Evolutionary conservation across 53 echinoderm and acorn worm genomes (phyloP), one percentile per base, ranked within the genome.

Genomic region (Apostichopus leukothele): DNA sequence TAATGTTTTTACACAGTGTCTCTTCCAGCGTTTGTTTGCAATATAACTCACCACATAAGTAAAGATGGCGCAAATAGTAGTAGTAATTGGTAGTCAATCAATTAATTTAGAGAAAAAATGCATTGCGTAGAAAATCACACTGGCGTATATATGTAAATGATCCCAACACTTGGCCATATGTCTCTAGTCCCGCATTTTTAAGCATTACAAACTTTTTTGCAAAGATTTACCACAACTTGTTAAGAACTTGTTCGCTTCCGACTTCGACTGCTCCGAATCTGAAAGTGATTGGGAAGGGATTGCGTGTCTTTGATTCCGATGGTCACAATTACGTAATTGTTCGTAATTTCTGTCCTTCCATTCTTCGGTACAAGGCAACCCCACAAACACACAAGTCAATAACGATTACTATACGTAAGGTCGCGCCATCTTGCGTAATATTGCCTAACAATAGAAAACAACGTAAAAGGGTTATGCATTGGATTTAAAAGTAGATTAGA

Each of bases 291-390:
- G 87, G 53, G 50, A 51, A 84, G 84, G 78, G 59, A 73, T 63
- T 81, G 23, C 81, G 7, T 22, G 52, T 55, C 60, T 81, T 80
- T 90, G 87, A 89, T 90, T 95, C 91, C 78, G 90, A 86, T 91
- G 90, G 92, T 93, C 81, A 91, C 90, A 88, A 93, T 96, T 96
- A 96, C 96, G 96, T 96, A 96, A 96, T 91, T 94, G 94, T 67
- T 67, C 96, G 96, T 96, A 94, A 96, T 96, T 92, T 96, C 84
- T 60, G 77, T 63, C 83, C 61, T 74, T 67, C 71, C 89, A 74
- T 88, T 86, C 88, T 88, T 87, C 55, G 79, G 83, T 60, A 79
- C 74, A 88, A 55, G 81, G 54, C 18, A 81, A 55, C 53, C 16
- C 25, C 71, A 52, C 16, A 55, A 11, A 81, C 18, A 52, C 9